Base-by-base conservation (phyloP, 1,140 invertebrate genomes). In the Sminthurides bifidus region DNA sequence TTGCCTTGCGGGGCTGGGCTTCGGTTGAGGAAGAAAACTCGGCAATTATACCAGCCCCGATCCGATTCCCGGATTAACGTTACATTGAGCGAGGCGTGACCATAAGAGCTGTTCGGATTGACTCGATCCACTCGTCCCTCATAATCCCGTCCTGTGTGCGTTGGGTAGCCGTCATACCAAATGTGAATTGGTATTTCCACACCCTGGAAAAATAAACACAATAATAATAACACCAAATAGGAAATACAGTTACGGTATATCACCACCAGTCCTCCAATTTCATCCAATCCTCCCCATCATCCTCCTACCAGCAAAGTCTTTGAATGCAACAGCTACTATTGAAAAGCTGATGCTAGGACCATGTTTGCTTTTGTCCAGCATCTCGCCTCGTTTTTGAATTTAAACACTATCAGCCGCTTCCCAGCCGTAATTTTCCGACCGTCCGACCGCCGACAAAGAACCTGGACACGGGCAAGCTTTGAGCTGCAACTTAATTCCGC, bases 21-120 rank as follows among this genome's bases (percentile, higher is more conserved):
- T 57, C 90, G 82, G 73, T 93, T 92, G 72, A 94, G 83, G 76
- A 93, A 93, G 69, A 90, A 86, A 69, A 94, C 87, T 75, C 90
- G 91, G 75, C 92, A 96, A 73, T 92, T 87, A 76, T 95, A 96
- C 91, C 90, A 94, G 67, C 92, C 92, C 74, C 93, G 87, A 76
- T 96, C 91, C 65, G 81, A 82, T 70, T 92, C 89, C 52, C 80
- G 78, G 68, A 95, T 92, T 68, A 88, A 84, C 65, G 88, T 92
- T 71, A 95, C 77, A 76, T 94, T 93, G 72, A 94, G 85, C 61
- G 88, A 92, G 52, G 90, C 90, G 23, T 84, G 80, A 58, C 87
- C 88, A 57, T 64, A 59, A n/a, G 54, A 59, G 46, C 61, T 59
- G 48, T 88, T 85, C 53, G 82, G 81, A 58, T 83, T 81, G 59